Evolutionary conservation across 2,113 vertebrate genomes (phyloP), one percentile per base, ranked within the genome.

Genomic region (Nothocercus julius): DNA sequence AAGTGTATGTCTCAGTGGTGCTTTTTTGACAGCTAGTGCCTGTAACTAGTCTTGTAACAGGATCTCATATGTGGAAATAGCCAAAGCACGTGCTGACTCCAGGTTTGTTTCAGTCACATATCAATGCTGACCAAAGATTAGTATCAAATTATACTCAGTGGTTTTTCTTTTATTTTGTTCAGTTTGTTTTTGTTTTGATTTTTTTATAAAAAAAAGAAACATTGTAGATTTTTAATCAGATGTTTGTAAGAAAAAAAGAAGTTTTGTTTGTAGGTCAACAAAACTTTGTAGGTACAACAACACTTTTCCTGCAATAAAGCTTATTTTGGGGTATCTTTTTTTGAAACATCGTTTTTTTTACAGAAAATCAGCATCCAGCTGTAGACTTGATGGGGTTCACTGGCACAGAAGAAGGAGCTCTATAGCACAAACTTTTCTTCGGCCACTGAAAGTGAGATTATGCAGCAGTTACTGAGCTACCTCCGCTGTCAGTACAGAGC

Each of bases 221-320:
- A 79, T 38, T 97, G 91, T 97, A 97, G 92, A 97, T 96, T 97
- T 97, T 93, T 97, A 97, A 96, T 96, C 93, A 97, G 96, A 94
- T 89, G 81, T 96, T 97, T 96, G 89, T 97, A 93, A 97, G 82
- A 74, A 97, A 95, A 91, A 91, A 96, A 70, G 54, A 92, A n/a
- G 84, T 93, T 94, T 93, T 93, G 95, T 96, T 96, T 97, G 68
- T 97, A 96, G 89, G 64, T 96, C 54, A 56, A 56, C 54, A 56
- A 56, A 56, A 56, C 89, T 97, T 83, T 98, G 97, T 97, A 87
- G 64, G 82, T 97, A 97, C 93, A 94, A 83, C 78, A 92, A 96
- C 77, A 97, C 89, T 97, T 98, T 97, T 93, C 94, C 97, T 97
- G 95, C 96, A 98, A 98, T 98, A 98, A 98, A 98, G 91, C 96